phyloP scores from a whole-genome alignment of 2,797 vertebrate genomes.

The Lophius americanus region DNA sequence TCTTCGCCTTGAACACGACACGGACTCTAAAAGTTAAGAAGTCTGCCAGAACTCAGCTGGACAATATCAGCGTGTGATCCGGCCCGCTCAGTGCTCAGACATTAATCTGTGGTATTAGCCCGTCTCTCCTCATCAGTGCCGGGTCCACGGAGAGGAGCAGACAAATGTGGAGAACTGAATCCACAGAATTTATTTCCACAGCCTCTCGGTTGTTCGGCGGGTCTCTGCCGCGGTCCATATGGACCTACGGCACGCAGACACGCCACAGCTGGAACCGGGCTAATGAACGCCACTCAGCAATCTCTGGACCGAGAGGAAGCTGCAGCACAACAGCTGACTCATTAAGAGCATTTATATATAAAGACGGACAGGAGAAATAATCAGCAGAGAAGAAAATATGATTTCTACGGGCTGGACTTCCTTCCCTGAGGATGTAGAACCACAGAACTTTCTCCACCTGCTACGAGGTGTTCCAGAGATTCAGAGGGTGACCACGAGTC shows the following conservation, averaged over 20 bases:
- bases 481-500: conserved; percentile 2
- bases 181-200: conserved; percentile 20
- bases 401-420: background rate
- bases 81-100: conserved; percentile 3
- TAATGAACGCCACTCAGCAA: conserved; percentile 34
- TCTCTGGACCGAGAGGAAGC: conserved; percentile 20
- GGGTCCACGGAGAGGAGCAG: background rate
- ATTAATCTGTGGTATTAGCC: conserved; percentile 30
- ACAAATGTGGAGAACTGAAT: conserved; percentile 37
- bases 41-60: background rate
- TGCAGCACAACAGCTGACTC: conserved; percentile 28
- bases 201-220: conserved; percentile 27
- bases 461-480: background rate
- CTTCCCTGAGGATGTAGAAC: no score
- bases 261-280: conserved; percentile 33
- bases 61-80: conserved; percentile 8
- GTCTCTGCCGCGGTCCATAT: conserved; percentile 28
- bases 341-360: conserved; percentile 4
- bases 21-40: conserved; percentile 11
- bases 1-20: conserved; percentile 13
- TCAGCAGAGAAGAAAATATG: background rate
- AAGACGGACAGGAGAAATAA: background rate
- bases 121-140: conserved; percentile 10
- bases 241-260: conserved; percentile 42
- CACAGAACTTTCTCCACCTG: background rate